phyloP scores from a whole-genome alignment of 2,888 invertebrate genomes.

The Aproaerema taeniolella region DNA sequence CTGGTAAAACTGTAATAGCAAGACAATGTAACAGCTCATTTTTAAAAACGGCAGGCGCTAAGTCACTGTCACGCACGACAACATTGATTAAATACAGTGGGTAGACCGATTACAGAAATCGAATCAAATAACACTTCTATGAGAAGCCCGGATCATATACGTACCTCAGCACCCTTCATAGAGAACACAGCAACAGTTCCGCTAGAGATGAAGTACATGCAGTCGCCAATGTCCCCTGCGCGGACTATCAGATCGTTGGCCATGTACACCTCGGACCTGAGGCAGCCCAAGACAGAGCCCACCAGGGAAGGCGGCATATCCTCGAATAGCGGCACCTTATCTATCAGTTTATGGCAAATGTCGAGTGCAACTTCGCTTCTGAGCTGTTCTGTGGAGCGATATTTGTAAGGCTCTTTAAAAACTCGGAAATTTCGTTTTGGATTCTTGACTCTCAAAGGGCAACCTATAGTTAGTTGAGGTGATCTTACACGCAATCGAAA shows the following conservation, averaged over 20 bases:
- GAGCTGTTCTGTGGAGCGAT: slow-evolving; percentile 49
- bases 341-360: slow-evolving; percentile 72
- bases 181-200: slow-evolving; percentile 80
- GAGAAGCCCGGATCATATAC: background rate
- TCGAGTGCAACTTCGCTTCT: slow-evolving; percentile 74
- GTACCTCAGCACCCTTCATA: slow-evolving; percentile 77
- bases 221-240: slow-evolving; percentile 75
- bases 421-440: too few species aligned
- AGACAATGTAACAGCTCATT: background rate
- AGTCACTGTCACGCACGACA: background rate
- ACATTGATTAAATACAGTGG: background rate
- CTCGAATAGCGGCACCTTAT: slow-evolving; percentile 74
- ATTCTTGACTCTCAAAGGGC: too few species aligned
- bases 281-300: slow-evolving; percentile 68
- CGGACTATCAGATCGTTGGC: slow-evolving; percentile 78
- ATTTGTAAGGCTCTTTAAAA: too few species aligned
- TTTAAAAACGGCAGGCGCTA: background rate
- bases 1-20: background rate
- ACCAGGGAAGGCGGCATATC: slow-evolving; percentile 63
- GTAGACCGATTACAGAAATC: too few species aligned
- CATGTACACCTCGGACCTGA: slow-evolving; percentile 77
- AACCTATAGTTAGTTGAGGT: too few species aligned
- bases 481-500: too few species aligned
- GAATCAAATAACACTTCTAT: too few species aligned
- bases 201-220: slow-evolving; percentile 80